Evolutionary conservation across 2,113 vertebrate genomes (phyloP).

Genomic region (Oncorhynchus gorbuscha): DNA sequence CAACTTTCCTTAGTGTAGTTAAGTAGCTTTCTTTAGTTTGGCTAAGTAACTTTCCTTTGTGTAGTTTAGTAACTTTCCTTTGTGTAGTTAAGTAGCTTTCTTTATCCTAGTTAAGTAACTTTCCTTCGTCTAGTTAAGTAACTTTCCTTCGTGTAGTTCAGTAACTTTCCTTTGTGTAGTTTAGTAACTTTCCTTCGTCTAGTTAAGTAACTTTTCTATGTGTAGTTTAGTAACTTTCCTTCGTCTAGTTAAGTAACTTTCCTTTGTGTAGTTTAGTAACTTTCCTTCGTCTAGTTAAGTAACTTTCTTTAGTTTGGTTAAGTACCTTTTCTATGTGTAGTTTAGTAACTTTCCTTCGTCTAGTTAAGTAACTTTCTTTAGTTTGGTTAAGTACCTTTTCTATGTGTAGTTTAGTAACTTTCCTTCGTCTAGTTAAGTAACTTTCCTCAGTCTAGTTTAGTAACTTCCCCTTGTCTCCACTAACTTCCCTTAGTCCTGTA

Average conservation of each 20-base stretch:
- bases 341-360: not conserved
- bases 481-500: conserved; percentile 1
- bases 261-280: not conserved
- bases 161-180: too few relatives aligned
- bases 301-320: conserved; percentile 21
- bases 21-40: too few relatives aligned
- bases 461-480: not conserved
- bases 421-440: conserved; percentile 14
- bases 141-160: too few relatives aligned
- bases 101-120: too few relatives aligned
- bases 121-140: too few relatives aligned
- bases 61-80: not conserved
- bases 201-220: too few relatives aligned
- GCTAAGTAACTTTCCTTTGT: too few relatives aligned
- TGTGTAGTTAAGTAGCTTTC: too few relatives aligned
- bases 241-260: conserved; percentile 1
- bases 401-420: conserved; percentile 9
- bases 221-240: not conserved
- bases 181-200: too few relatives aligned
- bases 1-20: not conserved
- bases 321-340: conserved; percentile 8
- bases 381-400: not conserved
- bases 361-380: conserved; percentile 22
- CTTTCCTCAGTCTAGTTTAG: conserved; percentile 12
- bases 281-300: not conserved